These are phyloP conservation scores for Cistogaster globosa DNA, from an alignment of 2,888 invertebrate genomes.

Conservation along the genomic window DNA sequence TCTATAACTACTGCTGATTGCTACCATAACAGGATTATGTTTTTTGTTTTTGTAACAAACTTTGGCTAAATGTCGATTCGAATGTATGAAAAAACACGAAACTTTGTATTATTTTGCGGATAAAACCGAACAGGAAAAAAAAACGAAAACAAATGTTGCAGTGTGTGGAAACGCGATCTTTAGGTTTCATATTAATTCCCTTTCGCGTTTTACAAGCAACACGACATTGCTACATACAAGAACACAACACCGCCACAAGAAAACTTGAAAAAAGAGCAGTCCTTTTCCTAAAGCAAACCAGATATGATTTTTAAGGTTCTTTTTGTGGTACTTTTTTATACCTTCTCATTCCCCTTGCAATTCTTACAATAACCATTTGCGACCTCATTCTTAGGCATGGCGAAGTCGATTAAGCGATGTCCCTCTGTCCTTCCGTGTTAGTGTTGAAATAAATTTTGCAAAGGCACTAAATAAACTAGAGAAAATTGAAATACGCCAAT, in stretches of 20 bases:
- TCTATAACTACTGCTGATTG: conserved; percentile 61
- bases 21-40: conserved; percentile 56
- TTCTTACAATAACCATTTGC: too few species aligned
- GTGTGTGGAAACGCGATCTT: conserved; percentile 71
- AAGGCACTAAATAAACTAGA: too few species aligned
- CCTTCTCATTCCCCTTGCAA: too few species aligned
- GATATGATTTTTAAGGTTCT: background rate
- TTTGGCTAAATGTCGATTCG: conserved; percentile 58
- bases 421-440: too few species aligned
- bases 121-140: conserved; percentile 34
- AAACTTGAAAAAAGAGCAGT: conserved; percentile 32
- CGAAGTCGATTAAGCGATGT: too few species aligned
- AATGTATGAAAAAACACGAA: conserved; percentile 65
- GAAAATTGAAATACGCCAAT: too few species aligned
- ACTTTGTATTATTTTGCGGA: conserved; percentile 60
- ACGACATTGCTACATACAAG: conserved; percentile 66
- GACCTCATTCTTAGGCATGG: too few species aligned
- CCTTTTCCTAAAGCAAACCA: conserved; percentile 36
- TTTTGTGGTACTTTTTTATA: conserved; percentile 16
- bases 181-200: conserved; percentile 74
- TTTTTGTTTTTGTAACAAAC: conserved; percentile 1
- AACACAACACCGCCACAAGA: conserved; percentile 61
- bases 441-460: too few species aligned
- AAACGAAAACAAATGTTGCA: conserved; percentile 38
- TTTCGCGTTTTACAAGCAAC: conserved; percentile 73